Percentiles rank a stretch among this genome's conserved stretches.
phyloP scores from a whole-genome alignment of 2,113 vertebrate species.

The Taxidea taxus region DNA sequence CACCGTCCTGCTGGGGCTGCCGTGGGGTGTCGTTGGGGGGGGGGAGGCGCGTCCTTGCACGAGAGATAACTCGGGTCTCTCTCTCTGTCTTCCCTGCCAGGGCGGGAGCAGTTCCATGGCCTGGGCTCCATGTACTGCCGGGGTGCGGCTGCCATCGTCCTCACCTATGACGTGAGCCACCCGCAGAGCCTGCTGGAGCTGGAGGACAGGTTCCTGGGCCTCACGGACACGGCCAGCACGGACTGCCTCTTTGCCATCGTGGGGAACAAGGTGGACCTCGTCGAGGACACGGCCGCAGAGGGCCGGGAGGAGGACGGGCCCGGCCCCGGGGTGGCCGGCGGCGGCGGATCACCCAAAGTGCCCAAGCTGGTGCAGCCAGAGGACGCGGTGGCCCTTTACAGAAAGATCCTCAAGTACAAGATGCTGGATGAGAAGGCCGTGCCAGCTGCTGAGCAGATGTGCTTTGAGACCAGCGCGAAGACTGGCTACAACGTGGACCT shows the following conservation, averaged over 20 bases:
- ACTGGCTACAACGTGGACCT: conserved; percentile 93
- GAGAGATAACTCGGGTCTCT: accelerated
- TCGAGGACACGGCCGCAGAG: conserved; percentile 74
- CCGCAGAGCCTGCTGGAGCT: conserved; percentile 93
- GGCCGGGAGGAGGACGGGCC: conserved; percentile 31
- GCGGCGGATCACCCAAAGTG: conserved; percentile 68
- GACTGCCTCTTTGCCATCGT: conserved; percentile 96
- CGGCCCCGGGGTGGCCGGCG: neutral
- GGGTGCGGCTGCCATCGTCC: conserved; percentile 92
- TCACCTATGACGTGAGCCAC: conserved; percentile 94
- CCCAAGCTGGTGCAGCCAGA: conserved; percentile 88
- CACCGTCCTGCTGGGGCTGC: neutral
- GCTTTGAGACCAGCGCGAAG: conserved; percentile 98
- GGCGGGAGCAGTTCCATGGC: conserved; percentile 97
- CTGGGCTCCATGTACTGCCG: conserved; percentile 98
- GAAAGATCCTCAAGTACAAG: conserved; percentile 91
- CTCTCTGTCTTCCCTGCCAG: conserved; percentile 79
- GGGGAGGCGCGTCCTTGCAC: accelerated
- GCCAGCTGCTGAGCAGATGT: conserved; percentile 92
- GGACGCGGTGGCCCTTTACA: conserved; percentile 91
- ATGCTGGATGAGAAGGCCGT: conserved; percentile 89
- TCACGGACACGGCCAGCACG: conserved; percentile 92
- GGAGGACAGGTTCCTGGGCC: conserved; percentile 94
- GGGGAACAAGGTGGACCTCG: conserved; percentile 96
- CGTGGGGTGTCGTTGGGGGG: accelerated